Percentiles rank a stretch among this genome's conserved stretches.
Evolutionary conservation across 2,888 invertebrate species (phyloP).

Genomic region (Cepaea hortensis): DNA sequence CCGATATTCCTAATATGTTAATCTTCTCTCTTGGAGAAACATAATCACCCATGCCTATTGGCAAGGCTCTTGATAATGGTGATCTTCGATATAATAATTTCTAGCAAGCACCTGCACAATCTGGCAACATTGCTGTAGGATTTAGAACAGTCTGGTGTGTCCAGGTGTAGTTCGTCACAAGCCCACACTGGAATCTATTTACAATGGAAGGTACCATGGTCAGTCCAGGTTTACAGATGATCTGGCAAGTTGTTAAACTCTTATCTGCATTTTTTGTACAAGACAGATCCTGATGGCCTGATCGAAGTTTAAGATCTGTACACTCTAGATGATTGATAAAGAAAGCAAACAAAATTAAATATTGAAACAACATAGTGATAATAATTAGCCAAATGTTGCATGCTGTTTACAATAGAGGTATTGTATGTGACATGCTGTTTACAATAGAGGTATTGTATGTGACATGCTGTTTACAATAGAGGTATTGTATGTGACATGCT

Average conservation of each 20-base stretch:
- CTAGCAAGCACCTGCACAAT: not conserved
- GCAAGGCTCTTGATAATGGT: not conserved
- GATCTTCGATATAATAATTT: not conserved
- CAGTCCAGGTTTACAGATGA: slow-evolving; percentile 12
- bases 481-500: not conserved
- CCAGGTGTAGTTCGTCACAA: slow-evolving; percentile 17
- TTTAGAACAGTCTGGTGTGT: slow-evolving; percentile 15
- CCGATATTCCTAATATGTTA: no score
- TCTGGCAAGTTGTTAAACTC: slow-evolving; percentile 6
- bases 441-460: not conserved
- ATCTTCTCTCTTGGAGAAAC: no score
- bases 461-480: not conserved
- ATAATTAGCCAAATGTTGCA: no score
- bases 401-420: not conserved
- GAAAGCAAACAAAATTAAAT: no score
- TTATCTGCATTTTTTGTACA: not conserved
- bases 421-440: no score
- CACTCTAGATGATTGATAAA: not conserved
- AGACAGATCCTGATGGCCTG: not conserved
- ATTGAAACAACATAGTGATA: no score
- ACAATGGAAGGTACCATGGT: not conserved
- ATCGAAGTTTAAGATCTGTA: not conserved
- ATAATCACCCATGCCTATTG: no score
- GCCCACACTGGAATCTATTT: slow-evolving; percentile 9
- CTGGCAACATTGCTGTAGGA: slow-evolving; percentile 22